Evolutionary conservation across 2,888 invertebrate genomes (phyloP).

Genomic region (Protodeltote pygarga): DNA sequence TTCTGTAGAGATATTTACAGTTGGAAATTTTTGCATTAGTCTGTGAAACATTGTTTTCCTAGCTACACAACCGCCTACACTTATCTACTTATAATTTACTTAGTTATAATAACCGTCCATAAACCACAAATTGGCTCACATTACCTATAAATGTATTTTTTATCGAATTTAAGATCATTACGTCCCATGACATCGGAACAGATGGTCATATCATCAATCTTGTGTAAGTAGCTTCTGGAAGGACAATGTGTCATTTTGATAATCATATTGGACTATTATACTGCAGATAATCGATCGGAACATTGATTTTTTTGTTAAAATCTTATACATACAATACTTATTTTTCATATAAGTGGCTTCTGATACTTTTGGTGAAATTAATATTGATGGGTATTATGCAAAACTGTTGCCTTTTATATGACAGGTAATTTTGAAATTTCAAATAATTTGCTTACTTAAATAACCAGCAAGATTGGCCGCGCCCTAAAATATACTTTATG

Average conservation of each 20-base stretch:
- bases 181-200: constrained; percentile 40
- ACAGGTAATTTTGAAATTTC: neutral
- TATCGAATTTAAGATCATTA: constrained; percentile 46
- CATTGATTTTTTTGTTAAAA: constrained; percentile 54
- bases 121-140: constrained; percentile 30
- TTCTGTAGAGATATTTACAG: too few relatives aligned
- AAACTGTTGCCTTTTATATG: constrained; percentile 2
- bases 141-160: constrained; percentile 26
- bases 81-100: too few relatives aligned
- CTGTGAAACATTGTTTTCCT: too few relatives aligned
- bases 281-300: constrained; percentile 38
- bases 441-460: too few relatives aligned
- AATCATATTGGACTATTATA: constrained; percentile 53
- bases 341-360: constrained; percentile 36
- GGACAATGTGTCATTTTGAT: constrained; percentile 53
- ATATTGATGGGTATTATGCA: constrained; percentile 34
- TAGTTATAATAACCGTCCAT: constrained; percentile 8
- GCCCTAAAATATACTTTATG: too few relatives aligned
- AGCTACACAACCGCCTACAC: too few relatives aligned
- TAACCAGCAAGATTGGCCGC: too few relatives aligned
- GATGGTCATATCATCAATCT: constrained; percentile 58
- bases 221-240: constrained; percentile 45
- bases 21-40: too few relatives aligned
- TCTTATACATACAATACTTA: constrained; percentile 43
- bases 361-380: constrained; percentile 21